phyloP scores from a whole-genome alignment of 2,113 vertebrate species.

The Abramis brama region DNA sequence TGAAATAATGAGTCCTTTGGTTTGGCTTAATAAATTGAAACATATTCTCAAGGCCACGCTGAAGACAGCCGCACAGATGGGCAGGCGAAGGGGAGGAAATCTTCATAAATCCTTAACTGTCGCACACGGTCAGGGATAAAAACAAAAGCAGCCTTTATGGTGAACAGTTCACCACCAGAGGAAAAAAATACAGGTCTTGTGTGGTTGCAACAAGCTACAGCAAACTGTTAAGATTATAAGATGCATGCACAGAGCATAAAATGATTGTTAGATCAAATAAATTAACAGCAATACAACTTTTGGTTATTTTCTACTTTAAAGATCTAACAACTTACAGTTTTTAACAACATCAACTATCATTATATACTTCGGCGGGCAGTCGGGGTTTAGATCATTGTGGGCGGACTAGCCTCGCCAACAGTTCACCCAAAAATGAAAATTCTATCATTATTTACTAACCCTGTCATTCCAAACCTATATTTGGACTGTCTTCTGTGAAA shows the following conservation, averaged over 20 bases:
- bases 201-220: neutral
- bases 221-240: neutral
- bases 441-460: neutral
- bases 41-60: slow-evolving; percentile 97
- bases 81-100: slow-evolving; percentile 81
- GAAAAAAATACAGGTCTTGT: neutral
- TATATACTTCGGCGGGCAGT: neutral
- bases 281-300: neutral
- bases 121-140: slow-evolving; percentile 91
- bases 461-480: neutral
- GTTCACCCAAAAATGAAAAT: neutral
- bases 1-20: slow-evolving; percentile 99
- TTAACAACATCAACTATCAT: neutral
- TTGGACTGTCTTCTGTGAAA: neutral
- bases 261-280: neutral
- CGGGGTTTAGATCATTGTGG: no score
- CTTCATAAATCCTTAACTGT: slow-evolving; percentile 99
- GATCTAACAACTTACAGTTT: neutral
- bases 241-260: neutral
- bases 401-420: no score
- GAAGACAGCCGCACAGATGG: slow-evolving; percentile 82
- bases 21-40: slow-evolving; percentile 99
- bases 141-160: slow-evolving; percentile 90
- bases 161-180: slow-evolving; percentile 64
- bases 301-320: neutral